Evolutionary conservation across 1,140 invertebrate genomes (phyloP), one percentile per base, ranked within the genome.

Genomic region (Diabrotica virgifera): DNA sequence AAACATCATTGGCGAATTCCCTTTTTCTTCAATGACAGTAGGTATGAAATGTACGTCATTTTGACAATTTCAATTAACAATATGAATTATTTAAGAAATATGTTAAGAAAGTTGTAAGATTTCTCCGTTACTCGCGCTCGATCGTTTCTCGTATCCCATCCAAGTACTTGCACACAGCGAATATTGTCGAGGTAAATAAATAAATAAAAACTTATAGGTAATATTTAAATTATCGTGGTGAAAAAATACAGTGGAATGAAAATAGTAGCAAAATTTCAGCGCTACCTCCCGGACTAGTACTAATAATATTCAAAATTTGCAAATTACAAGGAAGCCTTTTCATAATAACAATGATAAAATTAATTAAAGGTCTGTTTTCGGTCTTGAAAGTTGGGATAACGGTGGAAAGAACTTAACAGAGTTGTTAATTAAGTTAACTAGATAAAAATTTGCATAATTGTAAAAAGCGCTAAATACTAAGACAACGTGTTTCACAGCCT

Each of bases 391-490:
- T 63, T 57, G n/a, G 63, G 11, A 24, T 37, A 51, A 46, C 56
- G 61, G 36, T 35, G n/a, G 40, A 37, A 59, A 59, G 60, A 63
- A 63, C 58, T 55, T 58, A 66, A 64, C 56, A 64, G 61, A 63
- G 66, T 67, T 67, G 66, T 57, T 67, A 67, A 67, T 67, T 67
- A 56, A 36, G 62, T 58, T 58, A 62, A 38, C 51, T 64, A 67
- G 66, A 67, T 67, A 64, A 67, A 67, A 67, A 67, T 67, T 67
- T 64, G 60, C 66, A 64, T 64, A 61, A 61, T 59, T 62, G 64
- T 67, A 67, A 67, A 67, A 59, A 64, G 66, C 66, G 60, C 61
- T 67, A 67, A 67, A 67, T 59, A 60, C 62, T 52, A 37, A 53
- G 60, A 57, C 57, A 61, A 58, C 62, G 62, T 67, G 66, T 67